Base-by-base conservation (phyloP, 2,888 invertebrate genomes). In the Lycaena phlaeas region DNA sequence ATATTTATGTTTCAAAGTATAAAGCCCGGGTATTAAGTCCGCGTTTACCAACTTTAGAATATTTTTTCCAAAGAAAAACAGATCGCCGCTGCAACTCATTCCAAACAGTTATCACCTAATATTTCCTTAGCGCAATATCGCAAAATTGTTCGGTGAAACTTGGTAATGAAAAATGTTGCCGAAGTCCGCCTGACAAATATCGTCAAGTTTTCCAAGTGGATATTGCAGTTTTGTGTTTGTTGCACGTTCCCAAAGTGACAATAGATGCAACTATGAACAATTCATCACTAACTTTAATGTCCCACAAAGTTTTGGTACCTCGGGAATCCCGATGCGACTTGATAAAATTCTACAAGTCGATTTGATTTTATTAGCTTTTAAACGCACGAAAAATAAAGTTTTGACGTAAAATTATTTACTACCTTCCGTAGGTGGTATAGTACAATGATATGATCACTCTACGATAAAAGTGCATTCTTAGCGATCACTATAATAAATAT, bases 151-250 rank as follows among this genome's bases (percentile, higher is more conserved):
- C 39, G 43, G 45, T 44, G 42, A 51, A 64, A 68, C 60, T 65
- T 53, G 49, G 57, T 68, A 65, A 68, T 68, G 69, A 69, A 68
- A 70, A 69, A 69, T 69, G 68, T 67, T 69, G 39, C 34, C 30
- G 29, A 40, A 45, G 28, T 36, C 27, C 27, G 43, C 43, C 38
- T 53, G 59, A 62, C 57, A 61, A 65, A 66, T 65, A 58, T 56
- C 48, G 51, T 52, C 49, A 55, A 56, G 46, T 62, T 56, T 44
- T 14, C 27, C 31, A 31, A 51, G 46, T 52, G 42, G 57, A 57
- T 64, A 61, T 62, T 59, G 63, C 64, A 60, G 56, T 60, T 60
- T 57, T 56, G 56, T 56, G 54, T 58, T 53, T 53, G 50, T 48
- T 51, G 50, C 53, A 36, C 36, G 25, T 17, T 39, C 40, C 44